A percentile compares a stretch with the other conserved stretches of the same genome.
phyloP scores from a whole-genome alignment of 2,113 vertebrate genomes.

The Ptyas mucosa region DNA sequence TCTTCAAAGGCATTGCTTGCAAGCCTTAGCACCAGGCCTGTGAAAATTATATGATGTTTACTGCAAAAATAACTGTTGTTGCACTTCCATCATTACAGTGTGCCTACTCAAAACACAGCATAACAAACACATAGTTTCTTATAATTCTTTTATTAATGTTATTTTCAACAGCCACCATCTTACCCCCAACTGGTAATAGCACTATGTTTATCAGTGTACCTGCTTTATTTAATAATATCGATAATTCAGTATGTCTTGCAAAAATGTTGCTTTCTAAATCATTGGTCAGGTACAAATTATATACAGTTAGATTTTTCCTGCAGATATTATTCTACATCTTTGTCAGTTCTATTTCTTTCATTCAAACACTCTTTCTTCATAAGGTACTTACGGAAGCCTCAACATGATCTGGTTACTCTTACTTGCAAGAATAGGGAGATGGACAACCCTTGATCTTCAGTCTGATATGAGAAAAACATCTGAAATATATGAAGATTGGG shows the following conservation, averaged over 20 bases:
- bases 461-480: neutral
- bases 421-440: neutral
- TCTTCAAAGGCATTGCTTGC: constrained; percentile 42
- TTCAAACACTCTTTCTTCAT: neutral
- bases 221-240: constrained; percentile 24
- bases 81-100: constrained; percentile 45
- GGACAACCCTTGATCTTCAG: neutral
- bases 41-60: constrained; percentile 22
- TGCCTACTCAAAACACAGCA: constrained; percentile 47
- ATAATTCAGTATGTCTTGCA: rapidly evolving
- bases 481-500: neutral
- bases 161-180: neutral
- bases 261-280: neutral
- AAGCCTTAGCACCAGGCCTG: constrained; percentile 8
- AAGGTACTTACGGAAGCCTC: neutral
- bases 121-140: constrained; percentile 16
- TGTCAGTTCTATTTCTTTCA: neutral
- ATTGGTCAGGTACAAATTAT: neutral
- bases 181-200: neutral
- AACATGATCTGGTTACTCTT: neutral
- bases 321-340: neutral
- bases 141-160: constrained; percentile 37
- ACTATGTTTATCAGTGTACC: neutral
- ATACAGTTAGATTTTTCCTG: neutral
- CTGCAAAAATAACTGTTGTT: constrained; percentile 23